Percentiles rank a stretch among this genome's conserved stretches.
Evolutionary conservation across 2,888 invertebrate species (phyloP).

Genomic region (Amblyjoppa proteus): DNA sequence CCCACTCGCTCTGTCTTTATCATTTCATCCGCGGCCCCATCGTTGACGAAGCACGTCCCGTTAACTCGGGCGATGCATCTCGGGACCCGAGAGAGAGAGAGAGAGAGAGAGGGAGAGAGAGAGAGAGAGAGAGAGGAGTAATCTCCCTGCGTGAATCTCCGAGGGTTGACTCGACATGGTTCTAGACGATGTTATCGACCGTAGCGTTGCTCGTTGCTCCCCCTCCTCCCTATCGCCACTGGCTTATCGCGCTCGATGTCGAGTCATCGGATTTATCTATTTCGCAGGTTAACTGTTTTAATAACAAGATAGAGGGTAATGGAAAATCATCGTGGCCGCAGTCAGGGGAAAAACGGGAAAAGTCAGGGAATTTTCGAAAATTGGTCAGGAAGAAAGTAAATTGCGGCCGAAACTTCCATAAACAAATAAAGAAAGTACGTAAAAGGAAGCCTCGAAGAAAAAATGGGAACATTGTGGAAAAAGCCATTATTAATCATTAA

Average conservation of each 20-base stretch:
- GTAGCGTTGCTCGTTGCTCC: constrained; percentile 40
- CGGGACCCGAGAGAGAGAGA: not conserved
- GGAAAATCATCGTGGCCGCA: not conserved
- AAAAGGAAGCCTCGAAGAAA: too few species aligned
- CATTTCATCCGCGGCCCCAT: constrained; percentile 46
- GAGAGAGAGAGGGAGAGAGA: constrained; percentile 33
- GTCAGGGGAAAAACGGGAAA: too few species aligned
- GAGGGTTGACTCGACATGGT: constrained; percentile 67
- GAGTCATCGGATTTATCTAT: constrained; percentile 63
- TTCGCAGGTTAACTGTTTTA: not conserved
- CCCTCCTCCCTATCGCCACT: constrained; percentile 63
- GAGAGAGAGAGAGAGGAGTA: constrained; percentile 33
- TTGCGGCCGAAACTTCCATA: too few species aligned
- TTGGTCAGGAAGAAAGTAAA: too few species aligned
- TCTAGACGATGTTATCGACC: constrained; percentile 80
- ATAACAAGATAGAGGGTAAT: not conserved
- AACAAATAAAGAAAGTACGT: too few species aligned
- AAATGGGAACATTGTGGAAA: too few species aligned
- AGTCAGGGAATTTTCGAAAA: too few species aligned
- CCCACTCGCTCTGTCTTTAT: constrained; percentile 45
- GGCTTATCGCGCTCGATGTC: constrained; percentile 72
- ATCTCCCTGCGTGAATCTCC: constrained; percentile 53
- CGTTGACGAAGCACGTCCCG: constrained; percentile 51
- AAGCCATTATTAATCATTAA: too few species aligned
- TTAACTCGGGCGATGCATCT: constrained; percentile 48